Evolutionary conservation across 2,797 vertebrate genomes (phyloP), one percentile per base, ranked within the genome.

Genomic region (Eutrigla gurnardus): DNA sequence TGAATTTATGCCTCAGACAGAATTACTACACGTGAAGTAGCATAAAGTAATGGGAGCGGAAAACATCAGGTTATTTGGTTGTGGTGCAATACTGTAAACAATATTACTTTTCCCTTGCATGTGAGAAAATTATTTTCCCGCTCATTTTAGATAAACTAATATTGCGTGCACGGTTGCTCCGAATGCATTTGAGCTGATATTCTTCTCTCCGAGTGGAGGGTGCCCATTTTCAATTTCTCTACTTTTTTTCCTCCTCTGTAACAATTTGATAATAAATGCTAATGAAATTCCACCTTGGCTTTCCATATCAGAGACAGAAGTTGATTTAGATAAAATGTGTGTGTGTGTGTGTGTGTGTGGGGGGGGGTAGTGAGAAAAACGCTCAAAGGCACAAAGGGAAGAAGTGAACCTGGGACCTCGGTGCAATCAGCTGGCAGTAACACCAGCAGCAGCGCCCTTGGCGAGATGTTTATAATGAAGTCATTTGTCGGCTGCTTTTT

Each of bases 221-320:
- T 37, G 64, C 55, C 78, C 65, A 46, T 82, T 85, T 85, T 80
- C 52, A 67, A 33, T 63, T 61, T 71, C 35, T 40, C 0, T 12
- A n/a, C 25, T 62, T 63, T 45, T 33, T 39, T 15, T 14, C 4
- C 7, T 13, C 33, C 39, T 15, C 9, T 18, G 25, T 65, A 36
- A 66, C 73, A 71, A 75, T 83, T 86, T 60, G 9, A 73, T 86
- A 86, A 85, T 74, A 65, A 74, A 88, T 85, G 81, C 74, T 63
- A 85, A 90, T 86, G 58, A 82, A 87, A 91, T 87, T 82, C 77
- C 66, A 83, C 78, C 75, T 75, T 88, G n/a, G 43, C 49, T 75
- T 91, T 77, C 79, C 43, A 69, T 79, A 71, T 76, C 39, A 33
- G 59, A 84, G 80, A 79, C 65, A 53, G 52, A 82, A 80, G 82